phyloP scores from a whole-genome alignment of 2,113 vertebrate species.

The Corynorhinus townsendii region DNA sequence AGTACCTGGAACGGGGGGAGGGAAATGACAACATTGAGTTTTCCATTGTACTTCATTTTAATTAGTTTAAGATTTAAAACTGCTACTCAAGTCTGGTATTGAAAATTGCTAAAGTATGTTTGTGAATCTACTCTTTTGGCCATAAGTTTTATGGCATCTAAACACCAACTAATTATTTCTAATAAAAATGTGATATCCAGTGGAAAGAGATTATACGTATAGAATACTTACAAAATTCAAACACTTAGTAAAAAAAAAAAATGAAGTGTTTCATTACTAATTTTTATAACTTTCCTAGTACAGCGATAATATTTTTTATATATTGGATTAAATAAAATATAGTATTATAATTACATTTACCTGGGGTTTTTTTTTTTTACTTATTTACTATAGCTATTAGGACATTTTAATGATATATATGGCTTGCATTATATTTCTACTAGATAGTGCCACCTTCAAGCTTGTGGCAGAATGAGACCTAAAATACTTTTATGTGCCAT shows the following conservation, averaged over 20 bases:
- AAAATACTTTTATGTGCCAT: slow-evolving; percentile 3
- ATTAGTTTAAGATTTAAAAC: background rate
- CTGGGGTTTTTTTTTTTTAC: background rate
- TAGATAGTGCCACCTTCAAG: background rate
- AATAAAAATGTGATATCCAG: too few relatives aligned
- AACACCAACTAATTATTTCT: too few relatives aligned
- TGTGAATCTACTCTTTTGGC: background rate
- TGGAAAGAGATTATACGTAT: background rate
- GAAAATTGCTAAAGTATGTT: background rate
- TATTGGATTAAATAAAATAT: background rate
- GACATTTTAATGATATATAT: background rate
- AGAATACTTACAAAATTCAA: background rate
- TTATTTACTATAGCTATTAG: background rate
- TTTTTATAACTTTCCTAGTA: background rate
- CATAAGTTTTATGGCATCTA: too few relatives aligned
- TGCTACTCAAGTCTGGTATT: background rate
- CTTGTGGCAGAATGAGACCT: background rate
- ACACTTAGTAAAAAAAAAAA: background rate
- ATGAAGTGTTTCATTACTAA: background rate
- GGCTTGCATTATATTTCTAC: background rate
- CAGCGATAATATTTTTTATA: background rate
- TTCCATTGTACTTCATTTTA: background rate
- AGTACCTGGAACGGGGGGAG: background rate
- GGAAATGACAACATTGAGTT: background rate
- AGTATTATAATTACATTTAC: slow-evolving; percentile 7